Evolutionary conservation across 2,888 invertebrate species (phyloP), one percentile per base, ranked within the genome.

Genomic region (Baccha elongata): DNA sequence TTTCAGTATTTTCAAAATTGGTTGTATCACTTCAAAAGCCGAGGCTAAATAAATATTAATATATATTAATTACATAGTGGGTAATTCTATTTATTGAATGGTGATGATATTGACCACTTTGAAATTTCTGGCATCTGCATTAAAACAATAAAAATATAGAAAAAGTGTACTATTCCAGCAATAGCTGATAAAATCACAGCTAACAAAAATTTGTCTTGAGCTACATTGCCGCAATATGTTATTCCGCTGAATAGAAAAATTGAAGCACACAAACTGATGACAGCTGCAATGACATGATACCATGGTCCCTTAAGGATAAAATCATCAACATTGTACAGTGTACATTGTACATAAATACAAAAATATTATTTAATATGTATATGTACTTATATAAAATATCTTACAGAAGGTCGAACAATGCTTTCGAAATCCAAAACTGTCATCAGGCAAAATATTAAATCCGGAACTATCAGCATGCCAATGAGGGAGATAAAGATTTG

Each of bases 211-310:
- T 15, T n/a, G 6, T 40, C 29, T 55, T 85, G 85, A 19, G 79
- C 72, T 19, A 10, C 6, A 64, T 85, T 85, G 5, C 86, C 85
- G 40, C 86, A 86, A 52, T 46, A 76, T n/a, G 86, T 85, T 13
- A 86, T 42, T 21, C 73, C 71, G 1, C 7, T 19, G 10, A 32
- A 35, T 6, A 85, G 35, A 1, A n/a, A 19, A 10, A 53, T 10
- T 1, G 65, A 55, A 2, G 80, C 65, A 21, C 15, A 11, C 7
- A 84, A 3, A 10, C 75, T 67, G 17, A 85, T 42, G 1, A 55
- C 1, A 3, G 65, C 26, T 11, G 84, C 58, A 17, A 44, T 6
- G 0, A 52, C 6, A 46, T 85, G 73, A 42, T 85, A 85, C 8
- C 53, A n/a, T 1, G 62, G 11, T 4, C 74, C 71, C 85, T 85